phyloP scores from a whole-genome alignment of 1,140 invertebrate genomes.

The Drosophila dunni region DNA sequence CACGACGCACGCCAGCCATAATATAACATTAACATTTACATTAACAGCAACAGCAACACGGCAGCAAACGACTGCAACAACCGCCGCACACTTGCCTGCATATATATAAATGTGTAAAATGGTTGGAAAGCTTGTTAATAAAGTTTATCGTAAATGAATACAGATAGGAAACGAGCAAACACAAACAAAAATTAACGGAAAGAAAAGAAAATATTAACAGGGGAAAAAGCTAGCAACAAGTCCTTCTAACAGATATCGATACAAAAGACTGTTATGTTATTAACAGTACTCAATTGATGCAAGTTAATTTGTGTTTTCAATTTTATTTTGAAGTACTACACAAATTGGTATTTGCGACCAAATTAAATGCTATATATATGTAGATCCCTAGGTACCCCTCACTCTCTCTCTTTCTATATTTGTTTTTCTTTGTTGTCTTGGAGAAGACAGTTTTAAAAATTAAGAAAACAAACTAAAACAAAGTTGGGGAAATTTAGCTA shows the following conservation, averaged over 20 bases:
- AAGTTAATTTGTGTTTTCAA: constrained; percentile 28
- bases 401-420: neutral
- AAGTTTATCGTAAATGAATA: constrained; percentile 55
- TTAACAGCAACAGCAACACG: constrained; percentile 38
- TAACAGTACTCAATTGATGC: constrained; percentile 7
- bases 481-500: constrained; percentile 12
- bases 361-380: constrained; percentile 42
- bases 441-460: constrained; percentile 28
- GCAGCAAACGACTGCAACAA: constrained; percentile 70
- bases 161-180: constrained; percentile 68
- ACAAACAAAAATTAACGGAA: constrained; percentile 30
- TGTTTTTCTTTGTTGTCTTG: constrained; percentile 1
- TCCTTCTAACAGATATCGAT: neutral
- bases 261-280: neutral
- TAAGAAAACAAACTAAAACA: constrained; percentile 33
- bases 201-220: neutral
- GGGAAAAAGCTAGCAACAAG: neutral
- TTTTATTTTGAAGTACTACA: constrained; percentile 54
- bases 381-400: constrained; percentile 29
- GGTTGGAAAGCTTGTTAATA: constrained; percentile 77
- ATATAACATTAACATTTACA: constrained; percentile 54
- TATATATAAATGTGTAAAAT: constrained; percentile 79
- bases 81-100: constrained; percentile 77
- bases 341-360: constrained; percentile 42
- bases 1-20: constrained; percentile 56